Evolutionary conservation across 2,797 vertebrate species (phyloP).

Genomic region (Furcifer pardalis): DNA sequence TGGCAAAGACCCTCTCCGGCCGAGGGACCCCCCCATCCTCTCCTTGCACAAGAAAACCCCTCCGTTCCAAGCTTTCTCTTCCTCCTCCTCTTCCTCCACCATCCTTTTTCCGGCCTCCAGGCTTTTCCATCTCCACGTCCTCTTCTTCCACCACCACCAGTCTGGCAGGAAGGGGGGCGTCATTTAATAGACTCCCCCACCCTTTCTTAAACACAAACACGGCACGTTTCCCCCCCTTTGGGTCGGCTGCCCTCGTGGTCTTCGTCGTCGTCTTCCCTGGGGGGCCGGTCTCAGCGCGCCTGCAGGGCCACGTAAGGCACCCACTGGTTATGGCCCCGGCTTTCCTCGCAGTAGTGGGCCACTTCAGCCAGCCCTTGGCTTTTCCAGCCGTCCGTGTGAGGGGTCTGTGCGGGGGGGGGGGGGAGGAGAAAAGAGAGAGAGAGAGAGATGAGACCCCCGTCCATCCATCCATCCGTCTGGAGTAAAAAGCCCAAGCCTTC

Average conservation of each 20-base stretch:
- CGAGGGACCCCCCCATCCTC: no score
- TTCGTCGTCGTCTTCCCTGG: background rate
- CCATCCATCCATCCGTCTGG: no score
- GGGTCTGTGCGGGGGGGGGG: slow-evolving; percentile 77
- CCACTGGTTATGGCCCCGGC: slow-evolving; percentile 89
- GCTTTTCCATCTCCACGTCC: background rate
- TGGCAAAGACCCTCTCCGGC: no score
- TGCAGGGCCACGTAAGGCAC: slow-evolving; percentile 86
- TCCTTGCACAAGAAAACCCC: background rate
- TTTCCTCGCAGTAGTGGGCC: slow-evolving; percentile 88
- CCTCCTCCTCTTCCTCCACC: background rate
- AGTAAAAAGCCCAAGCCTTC: no score
- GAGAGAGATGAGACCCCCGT: no score
- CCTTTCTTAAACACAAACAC: background rate
- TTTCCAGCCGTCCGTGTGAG: slow-evolving; percentile 85
- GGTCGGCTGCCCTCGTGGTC: background rate
- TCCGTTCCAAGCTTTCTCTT: slow-evolving; percentile 22
- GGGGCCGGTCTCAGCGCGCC: slow-evolving; percentile 79
- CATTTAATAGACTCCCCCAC: background rate
- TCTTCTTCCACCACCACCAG: background rate
- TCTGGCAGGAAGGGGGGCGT: background rate
- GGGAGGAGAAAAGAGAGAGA: rapidly evolving
- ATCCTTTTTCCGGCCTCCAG: slow-evolving; percentile 10
- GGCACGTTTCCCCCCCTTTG: background rate
- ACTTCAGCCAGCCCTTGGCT: slow-evolving; percentile 83